Evolutionary conservation across 2,888 invertebrate genomes (phyloP).

Genomic region (Andrena marginata): DNA sequence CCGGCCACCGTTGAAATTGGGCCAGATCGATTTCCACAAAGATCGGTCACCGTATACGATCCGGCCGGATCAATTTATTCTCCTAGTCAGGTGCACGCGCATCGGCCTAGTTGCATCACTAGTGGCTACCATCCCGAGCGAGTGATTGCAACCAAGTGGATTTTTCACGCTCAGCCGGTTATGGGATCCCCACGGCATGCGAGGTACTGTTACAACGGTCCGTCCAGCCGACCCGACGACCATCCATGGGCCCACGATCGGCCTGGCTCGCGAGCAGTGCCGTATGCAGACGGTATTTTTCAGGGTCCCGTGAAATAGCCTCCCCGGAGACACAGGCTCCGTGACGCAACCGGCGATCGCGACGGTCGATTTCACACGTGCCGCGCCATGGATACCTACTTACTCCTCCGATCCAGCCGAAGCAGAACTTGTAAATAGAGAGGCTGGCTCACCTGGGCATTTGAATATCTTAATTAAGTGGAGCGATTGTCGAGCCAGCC

Average conservation of each 20-base stretch:
- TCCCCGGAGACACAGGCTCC: background rate
- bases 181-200: slow-evolving; percentile 61
- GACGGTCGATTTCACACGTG: background rate
- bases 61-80: slow-evolving; percentile 12
- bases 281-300: slow-evolving; percentile 27
- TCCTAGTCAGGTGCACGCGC: slow-evolving; percentile 40
- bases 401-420: background rate
- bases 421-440: slow-evolving; percentile 33
- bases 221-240: slow-evolving; percentile 47
- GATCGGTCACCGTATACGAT: slow-evolving; percentile 10
- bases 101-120: slow-evolving; percentile 37
- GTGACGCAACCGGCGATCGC: background rate
- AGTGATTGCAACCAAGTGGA: slow-evolving; percentile 41
- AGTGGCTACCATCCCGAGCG: slow-evolving; percentile 24
- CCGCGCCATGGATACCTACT: too few species aligned
- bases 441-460: background rate
- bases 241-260: slow-evolving; percentile 55
- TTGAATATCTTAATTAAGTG: slow-evolving; percentile 15
- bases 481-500: background rate
- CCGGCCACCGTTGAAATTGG: background rate
- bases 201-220: slow-evolving; percentile 67
- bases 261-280: slow-evolving; percentile 32
- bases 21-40: slow-evolving; percentile 22
- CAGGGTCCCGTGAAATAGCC: background rate
- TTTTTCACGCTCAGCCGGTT: slow-evolving; percentile 59